phyloP scores from a whole-genome alignment of 2,888 invertebrate species.

The Agriopis leucophaearia region DNA sequence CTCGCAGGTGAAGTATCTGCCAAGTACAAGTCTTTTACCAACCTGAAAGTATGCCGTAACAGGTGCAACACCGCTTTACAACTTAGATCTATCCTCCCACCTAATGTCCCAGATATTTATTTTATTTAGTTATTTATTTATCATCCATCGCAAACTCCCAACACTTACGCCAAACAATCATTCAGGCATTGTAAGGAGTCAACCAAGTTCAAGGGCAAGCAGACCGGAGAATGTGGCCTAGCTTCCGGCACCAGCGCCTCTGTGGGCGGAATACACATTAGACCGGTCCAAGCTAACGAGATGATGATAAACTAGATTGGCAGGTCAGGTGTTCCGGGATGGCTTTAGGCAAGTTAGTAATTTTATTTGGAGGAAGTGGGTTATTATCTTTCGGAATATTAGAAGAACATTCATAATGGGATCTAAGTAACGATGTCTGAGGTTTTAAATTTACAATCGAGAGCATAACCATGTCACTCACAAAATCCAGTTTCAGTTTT shows the following conservation, averaged over 20 bases:
- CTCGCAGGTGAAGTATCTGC: too few relatives aligned
- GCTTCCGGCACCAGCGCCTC: constrained; percentile 67
- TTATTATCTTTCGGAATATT: neutral
- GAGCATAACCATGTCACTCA: too few relatives aligned
- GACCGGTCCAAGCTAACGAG: constrained; percentile 36
- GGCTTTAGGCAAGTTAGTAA: constrained; percentile 11
- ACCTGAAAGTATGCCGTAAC: too few relatives aligned
- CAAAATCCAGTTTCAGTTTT: too few relatives aligned
- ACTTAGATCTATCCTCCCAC: too few relatives aligned
- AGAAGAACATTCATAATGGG: too few relatives aligned
- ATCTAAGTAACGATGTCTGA: too few relatives aligned
- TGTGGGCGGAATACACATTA: constrained; percentile 63
- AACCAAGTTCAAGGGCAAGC: constrained; percentile 75
- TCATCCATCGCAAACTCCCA: constrained; percentile 39
- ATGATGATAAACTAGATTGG: constrained; percentile 44
- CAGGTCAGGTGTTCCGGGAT: constrained; percentile 34
- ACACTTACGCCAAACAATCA: constrained; percentile 42
- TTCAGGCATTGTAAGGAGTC: constrained; percentile 57
- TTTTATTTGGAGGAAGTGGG: constrained; percentile 1
- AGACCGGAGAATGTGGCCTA: constrained; percentile 72
- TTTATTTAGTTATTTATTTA: too few relatives aligned
- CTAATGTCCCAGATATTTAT: too few relatives aligned
- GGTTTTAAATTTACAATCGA: too few relatives aligned
- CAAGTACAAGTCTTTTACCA: too few relatives aligned
- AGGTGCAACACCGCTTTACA: too few relatives aligned